Evolutionary conservation across 53 echinoderm and acorn worm species (phyloP), one percentile per base, ranked within the genome.

Genomic region (Stichopus horrens): DNA sequence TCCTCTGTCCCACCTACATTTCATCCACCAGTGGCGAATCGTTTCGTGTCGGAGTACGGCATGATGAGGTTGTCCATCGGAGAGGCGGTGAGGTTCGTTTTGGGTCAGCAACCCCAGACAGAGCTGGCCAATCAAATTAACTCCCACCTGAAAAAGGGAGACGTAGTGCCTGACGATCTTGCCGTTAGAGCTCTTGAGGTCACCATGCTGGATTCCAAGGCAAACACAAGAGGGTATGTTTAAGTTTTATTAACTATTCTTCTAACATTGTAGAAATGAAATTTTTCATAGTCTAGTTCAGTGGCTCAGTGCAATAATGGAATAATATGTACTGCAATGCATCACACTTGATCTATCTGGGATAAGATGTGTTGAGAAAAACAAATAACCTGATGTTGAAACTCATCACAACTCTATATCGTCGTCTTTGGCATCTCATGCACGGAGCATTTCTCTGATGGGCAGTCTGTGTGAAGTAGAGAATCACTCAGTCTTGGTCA

Each of bases 51-150:
- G 5, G 97, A 97, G 67, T 97, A 95, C 60, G 97, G 97, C 54
- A 97, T 97, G 97, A 86, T 94, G 82, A 82, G 97, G 0, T 92
- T 97, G 55, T 97, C 97, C 54, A 95, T 97, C 74, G 97, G 97
- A 23, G 97, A 97, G 58, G 95, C 97, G 0, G 78, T 95, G 14
- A 79, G 97, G 52, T 94, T 90, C 53, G 93, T 95, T 66, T 88
- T 95, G 53, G 94, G 84, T 71, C 94, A 95, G 76, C 97, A 97
- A 73, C 89, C 97, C 66, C 92, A 94, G 88, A 94, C 97, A 13
- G 95, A 95, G 89, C 95, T 97, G 53, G 95, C 97, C 52, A 58
- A 76, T 57, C 91, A 91, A 86, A 84, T 97, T 55, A 95, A 97
- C 65, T 55, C 88, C 5, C 97, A 97, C 75, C 88, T 97, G 14